Evolutionary conservation across 2,113 vertebrate species (phyloP), one percentile per base, ranked within the genome.

Genomic region (Dicaeum eximium): DNA sequence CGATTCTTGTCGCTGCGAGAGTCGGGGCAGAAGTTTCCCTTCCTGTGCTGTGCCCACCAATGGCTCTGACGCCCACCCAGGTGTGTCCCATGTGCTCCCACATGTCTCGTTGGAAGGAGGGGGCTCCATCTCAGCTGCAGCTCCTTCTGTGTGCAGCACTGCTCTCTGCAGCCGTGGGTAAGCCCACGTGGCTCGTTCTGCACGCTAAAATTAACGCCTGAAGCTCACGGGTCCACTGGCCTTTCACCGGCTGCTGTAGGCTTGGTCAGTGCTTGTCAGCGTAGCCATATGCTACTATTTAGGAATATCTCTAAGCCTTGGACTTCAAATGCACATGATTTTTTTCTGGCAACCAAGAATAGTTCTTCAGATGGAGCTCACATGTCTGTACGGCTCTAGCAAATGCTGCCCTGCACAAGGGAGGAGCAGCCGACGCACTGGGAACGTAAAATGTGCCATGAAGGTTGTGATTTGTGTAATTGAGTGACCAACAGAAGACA

Each of bases 361-460:
- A 96, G 72, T 83, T 94, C 78, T 82, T 97, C 95, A 96, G 90
- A 94, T 96, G 94, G 90, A 95, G 71, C 74, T 97, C 90, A 61
- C 67, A 7, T 79, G 70, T 71, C 83, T 78, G n/a, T 51, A 37
- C 27, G 72, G 62, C 84, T 91, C 88, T 77, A 90, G 90, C 42
- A 64, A 81, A 47, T 70, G 28, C 62, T 88, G 25, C 67, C n/a
- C 56, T 60, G 75, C 51, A 35, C 61, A 91, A 93, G 77, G 74
- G 64, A 93, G 37, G 35, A 95, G 88, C 74, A 93, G 80, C 44
- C 56, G 51, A 37, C 10, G 67, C 61, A 64, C 13, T 54, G 61
- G 47, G 44, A 78, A 14, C 50, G 30, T 44, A 62, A 81, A 86
- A 65, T 31, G 9, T 47, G 51, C 50, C 31, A 6, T 58, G 27